Evolutionary conservation across 2,888 invertebrate species (phyloP), one percentile per base, ranked within the genome.

Genomic region (Plagodis dolabraria): DNA sequence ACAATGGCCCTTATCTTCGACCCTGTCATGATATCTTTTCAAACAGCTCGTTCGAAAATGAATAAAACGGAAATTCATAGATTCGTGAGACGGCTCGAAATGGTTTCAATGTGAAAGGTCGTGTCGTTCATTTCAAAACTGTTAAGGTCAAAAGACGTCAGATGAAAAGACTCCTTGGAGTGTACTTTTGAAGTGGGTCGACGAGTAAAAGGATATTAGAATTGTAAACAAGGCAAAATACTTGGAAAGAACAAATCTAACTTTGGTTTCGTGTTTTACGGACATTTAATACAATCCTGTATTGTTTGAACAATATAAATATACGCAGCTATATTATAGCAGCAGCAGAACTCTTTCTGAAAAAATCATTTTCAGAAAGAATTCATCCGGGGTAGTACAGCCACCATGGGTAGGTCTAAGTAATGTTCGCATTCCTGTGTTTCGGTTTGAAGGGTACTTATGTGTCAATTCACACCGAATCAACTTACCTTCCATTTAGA

Each of bases 401-500:
- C 22, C 22, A 22, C n/a, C n/a, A n/a, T n/a, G n/a, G n/a, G n/a
- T n/a, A n/a, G n/a, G n/a, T n/a, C n/a, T n/a, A n/a, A n/a, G 22
- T 22, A 22, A 22, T 22, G 22, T 22, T 22, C 22, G 22, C 22
- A 22, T 22, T 22, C 1, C 22, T 22, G 22, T 22, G 22, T 22
- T 22, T 22, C 22, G 22, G 22, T 22, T 22, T 22, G 22, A 22
- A 22, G n/a, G n/a, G n/a, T n/a, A n/a, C n/a, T n/a, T n/a, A n/a
- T n/a, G n/a, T n/a, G n/a, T n/a, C n/a, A 22, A 22, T 2, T 22
- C 22, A 22, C 22, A 22, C 22, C 22, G 4, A 22, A 34, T 6
- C 12, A 40, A 7, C 53, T 57, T 22, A 95, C 95, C 95, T 95
- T 87, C 94, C 94, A 80, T 95, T 95, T 74, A 96, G 92, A 82